Conservation (phyloP, 2,888 invertebrate species). For the Nezara viridula region DNA sequence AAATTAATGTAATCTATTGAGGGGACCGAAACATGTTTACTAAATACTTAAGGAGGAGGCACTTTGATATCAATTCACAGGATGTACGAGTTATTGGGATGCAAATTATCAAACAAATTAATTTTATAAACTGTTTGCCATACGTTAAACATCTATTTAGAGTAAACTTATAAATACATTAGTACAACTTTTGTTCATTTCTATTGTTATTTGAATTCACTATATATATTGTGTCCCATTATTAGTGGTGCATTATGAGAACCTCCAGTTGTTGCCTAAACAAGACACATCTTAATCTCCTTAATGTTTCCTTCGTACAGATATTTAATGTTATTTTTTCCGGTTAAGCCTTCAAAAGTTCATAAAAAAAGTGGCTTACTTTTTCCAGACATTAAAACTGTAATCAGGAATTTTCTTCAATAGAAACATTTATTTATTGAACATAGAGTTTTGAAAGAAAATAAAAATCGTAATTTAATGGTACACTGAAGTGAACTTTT, state of each 20-base stretch:
- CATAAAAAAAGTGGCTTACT: neutral
- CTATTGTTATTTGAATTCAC: neutral
- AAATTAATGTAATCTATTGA: neutral
- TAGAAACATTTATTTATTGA: neutral
- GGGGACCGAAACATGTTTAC: neutral
- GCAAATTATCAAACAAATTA: neutral
- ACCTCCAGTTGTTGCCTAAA: neutral
- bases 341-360: constrained; percentile 39
- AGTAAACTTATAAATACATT: neutral
- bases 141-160: neutral
- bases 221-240: neutral
- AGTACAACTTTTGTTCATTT: neutral
- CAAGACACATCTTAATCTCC: neutral
- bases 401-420: neutral
- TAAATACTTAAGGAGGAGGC: neutral
- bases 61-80: neutral
- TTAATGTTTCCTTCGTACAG: constrained; percentile 22
- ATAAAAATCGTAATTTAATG: neutral
- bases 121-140: neutral
- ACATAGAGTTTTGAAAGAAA: neutral
- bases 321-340: neutral
- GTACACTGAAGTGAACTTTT: constrained; percentile 46
- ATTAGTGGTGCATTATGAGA: neutral
- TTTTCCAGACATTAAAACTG: neutral
- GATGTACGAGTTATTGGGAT: neutral